Evolutionary conservation across 2,888 invertebrate species (phyloP).

Genomic region (Pyrocoelia pectoralis): DNA sequence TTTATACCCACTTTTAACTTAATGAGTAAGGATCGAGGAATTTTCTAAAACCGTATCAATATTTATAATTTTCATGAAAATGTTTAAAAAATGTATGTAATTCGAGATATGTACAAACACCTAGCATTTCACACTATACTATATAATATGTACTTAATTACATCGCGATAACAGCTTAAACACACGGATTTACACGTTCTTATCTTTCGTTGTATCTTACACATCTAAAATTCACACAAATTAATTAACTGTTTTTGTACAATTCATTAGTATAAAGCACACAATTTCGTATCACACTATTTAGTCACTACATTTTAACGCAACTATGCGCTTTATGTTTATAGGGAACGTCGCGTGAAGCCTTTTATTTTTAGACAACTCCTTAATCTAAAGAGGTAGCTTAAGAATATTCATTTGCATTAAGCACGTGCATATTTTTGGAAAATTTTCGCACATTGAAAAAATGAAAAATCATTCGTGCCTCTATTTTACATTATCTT

Average conservation of each 20-base stretch:
- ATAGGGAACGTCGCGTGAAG: slow-evolving; percentile 52
- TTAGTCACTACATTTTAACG: slow-evolving; percentile 52
- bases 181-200: slow-evolving; percentile 34
- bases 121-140: not conserved
- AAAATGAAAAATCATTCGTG: no score
- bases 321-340: slow-evolving; percentile 55
- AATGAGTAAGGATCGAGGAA: slow-evolving; percentile 31
- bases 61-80: not conserved
- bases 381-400: slow-evolving; percentile 43
- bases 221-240: slow-evolving; percentile 26
- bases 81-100: slow-evolving; percentile 9
- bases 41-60: slow-evolving; percentile 20
- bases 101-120: slow-evolving; percentile 5
- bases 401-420: slow-evolving; percentile 29
- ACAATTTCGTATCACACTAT: slow-evolving; percentile 46
- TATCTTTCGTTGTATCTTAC: slow-evolving; percentile 31
- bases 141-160: slow-evolving; percentile 6
- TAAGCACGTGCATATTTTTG: not conserved
- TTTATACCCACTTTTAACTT: slow-evolving; percentile 26
- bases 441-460: not conserved
- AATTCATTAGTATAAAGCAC: slow-evolving; percentile 28
- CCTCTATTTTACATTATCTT: no score
- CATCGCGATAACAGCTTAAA: slow-evolving; percentile 26
- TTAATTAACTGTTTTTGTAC: slow-evolving; percentile 18
- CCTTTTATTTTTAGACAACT: slow-evolving; percentile 57